Conservation (phyloP, 2,797 vertebrate species). For the Poeciliopsis infans region DNA sequence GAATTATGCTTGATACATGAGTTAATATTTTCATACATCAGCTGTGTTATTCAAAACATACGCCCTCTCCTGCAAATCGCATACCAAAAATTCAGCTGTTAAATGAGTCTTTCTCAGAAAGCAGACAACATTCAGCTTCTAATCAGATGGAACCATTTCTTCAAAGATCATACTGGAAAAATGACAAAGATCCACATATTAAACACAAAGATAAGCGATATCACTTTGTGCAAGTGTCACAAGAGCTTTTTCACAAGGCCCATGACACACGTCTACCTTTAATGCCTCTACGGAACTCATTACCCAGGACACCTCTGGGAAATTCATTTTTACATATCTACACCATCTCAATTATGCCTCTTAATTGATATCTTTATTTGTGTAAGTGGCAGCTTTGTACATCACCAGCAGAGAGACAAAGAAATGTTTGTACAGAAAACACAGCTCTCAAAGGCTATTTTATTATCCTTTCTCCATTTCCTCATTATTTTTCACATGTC, state of each 20-base stretch:
- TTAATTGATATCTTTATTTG: constrained; percentile 86
- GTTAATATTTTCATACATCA: constrained; percentile 28
- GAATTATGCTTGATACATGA: neutral
- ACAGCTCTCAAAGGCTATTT: constrained; percentile 47
- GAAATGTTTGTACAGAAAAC: constrained; percentile 19
- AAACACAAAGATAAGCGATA: constrained; percentile 45
- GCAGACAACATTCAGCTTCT: neutral
- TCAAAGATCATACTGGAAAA: constrained; percentile 19
- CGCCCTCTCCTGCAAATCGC: constrained; percentile 48
- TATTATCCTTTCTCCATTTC: constrained; percentile 46
- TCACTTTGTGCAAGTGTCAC: constrained; percentile 25
- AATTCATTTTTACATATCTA: constrained; percentile 77
- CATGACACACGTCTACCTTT: constrained; percentile 62
- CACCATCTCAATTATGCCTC: constrained; percentile 80
- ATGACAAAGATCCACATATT: constrained; percentile 28
- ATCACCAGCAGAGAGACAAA: constrained; percentile 34
- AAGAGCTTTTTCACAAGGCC: constrained; percentile 26
- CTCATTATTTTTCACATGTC: constrained; percentile 60
- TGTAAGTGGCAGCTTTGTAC: constrained; percentile 76
- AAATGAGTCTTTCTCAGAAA: neutral
- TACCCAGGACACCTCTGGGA: constrained; percentile 76
- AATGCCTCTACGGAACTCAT: constrained; percentile 75
- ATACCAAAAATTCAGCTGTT: neutral
- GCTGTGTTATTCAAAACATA: constrained; percentile 33
- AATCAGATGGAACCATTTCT: constrained; percentile 7